phyloP scores from a whole-genome alignment of 2,888 invertebrate genomes.

The Liposcelis brunnea region DNA sequence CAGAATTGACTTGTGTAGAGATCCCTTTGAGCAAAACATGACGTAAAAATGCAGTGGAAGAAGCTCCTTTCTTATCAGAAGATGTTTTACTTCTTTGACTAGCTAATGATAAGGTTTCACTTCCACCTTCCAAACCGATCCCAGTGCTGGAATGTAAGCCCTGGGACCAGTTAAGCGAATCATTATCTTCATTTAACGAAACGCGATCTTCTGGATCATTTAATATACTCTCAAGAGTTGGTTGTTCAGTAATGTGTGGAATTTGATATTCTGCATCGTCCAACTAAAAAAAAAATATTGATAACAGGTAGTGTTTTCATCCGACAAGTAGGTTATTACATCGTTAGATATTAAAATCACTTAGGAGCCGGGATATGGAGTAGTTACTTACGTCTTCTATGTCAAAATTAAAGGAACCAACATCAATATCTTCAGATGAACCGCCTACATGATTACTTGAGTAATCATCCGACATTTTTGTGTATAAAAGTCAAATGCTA shows the following conservation, averaged over 20 bases:
- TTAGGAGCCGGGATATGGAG: background rate
- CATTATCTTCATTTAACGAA: slow-evolving; percentile 21
- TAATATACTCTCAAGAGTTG: slow-evolving; percentile 63
- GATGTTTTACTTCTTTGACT: slow-evolving; percentile 23
- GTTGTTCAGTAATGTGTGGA: slow-evolving; percentile 54
- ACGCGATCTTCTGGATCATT: slow-evolving; percentile 37
- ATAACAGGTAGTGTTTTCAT: too few relatives aligned
- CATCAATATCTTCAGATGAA: slow-evolving; percentile 45
- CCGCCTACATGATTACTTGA: slow-evolving; percentile 18
- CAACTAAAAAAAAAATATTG: slow-evolving; percentile 34
- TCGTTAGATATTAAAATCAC: too few relatives aligned
- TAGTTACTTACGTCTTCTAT: slow-evolving; percentile 41
- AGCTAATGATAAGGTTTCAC: slow-evolving; percentile 29
- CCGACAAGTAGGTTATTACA: too few relatives aligned
- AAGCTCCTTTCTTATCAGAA: slow-evolving; percentile 22
- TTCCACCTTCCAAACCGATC: slow-evolving; percentile 21
- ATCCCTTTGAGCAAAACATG: slow-evolving; percentile 74
- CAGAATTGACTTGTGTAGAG: slow-evolving; percentile 73
- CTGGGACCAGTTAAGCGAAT: slow-evolving; percentile 11
- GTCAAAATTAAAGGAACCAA: slow-evolving; percentile 40
- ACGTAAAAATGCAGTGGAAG: slow-evolving; percentile 47
- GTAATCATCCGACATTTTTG: too few relatives aligned
- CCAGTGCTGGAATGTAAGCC: slow-evolving; percentile 17
- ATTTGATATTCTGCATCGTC: slow-evolving; percentile 69
- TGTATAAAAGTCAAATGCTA: too few relatives aligned